Percentiles rank a stretch among this genome's conserved stretches.
Conservation (phyloP, 2,888 invertebrate species). For the Adelognathus sp. region DNA sequence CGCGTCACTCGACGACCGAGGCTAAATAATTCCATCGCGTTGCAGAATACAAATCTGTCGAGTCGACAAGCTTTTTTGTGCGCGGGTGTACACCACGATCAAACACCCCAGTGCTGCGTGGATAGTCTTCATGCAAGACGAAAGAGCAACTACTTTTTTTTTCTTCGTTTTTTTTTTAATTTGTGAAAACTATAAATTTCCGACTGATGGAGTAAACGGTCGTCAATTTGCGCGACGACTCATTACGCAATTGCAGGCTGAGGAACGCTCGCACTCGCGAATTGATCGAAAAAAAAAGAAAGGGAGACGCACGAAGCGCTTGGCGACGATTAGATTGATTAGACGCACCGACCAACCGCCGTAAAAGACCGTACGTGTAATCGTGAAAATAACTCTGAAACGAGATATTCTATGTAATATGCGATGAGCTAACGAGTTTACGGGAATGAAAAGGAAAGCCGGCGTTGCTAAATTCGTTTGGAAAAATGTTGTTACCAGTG, state of each 20-base stretch:
- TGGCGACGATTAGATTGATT: conserved; percentile 18
- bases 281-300: conserved; percentile 6
- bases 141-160: not conserved
- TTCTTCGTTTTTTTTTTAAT: not conserved
- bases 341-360: not conserved
- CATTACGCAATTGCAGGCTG: conserved; percentile 19
- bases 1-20: not conserved
- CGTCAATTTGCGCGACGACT: not conserved
- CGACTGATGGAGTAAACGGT: not conserved
- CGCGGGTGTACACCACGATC: not conserved
- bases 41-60: conserved; percentile 21
- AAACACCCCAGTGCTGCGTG: not conserved
- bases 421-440: not conserved
- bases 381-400: conserved; percentile 9
- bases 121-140: not conserved
- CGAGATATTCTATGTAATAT: conserved; percentile 4
- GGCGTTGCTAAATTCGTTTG: not conserved
- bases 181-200: not conserved
- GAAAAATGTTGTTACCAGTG: conserved; percentile 4
- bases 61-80: not conserved
- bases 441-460: not conserved
- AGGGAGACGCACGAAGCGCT: not conserved
- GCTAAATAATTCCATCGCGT: conserved; percentile 15
- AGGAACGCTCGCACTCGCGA: not conserved
- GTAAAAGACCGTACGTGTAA: not conserved